Percentiles rank a stretch among this genome's conserved stretches.
Evolutionary conservation across 2,888 invertebrate species (phyloP).

Genomic region (Tachystola acroxantha): DNA sequence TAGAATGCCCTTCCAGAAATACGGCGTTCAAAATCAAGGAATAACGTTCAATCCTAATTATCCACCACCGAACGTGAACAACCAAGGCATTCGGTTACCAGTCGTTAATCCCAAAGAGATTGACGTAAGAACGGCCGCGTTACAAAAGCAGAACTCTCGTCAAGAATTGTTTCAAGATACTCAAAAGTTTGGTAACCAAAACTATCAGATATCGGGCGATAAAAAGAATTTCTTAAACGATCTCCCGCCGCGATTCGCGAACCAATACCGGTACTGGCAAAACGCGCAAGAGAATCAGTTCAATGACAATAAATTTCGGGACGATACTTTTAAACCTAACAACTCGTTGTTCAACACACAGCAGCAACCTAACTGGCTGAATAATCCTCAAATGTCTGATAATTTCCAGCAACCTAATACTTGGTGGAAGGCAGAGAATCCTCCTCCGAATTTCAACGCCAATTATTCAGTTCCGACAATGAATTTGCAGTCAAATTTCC

Average conservation of each 20-base stretch:
- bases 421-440: slow-evolving; percentile 60
- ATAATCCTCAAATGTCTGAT: slow-evolving; percentile 25
- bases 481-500: slow-evolving; percentile 46
- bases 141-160: slow-evolving; percentile 66
- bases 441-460: slow-evolving; percentile 33
- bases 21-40: slow-evolving; percentile 49
- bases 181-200: slow-evolving; percentile 50
- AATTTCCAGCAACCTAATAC: slow-evolving; percentile 35
- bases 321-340: slow-evolving; percentile 42
- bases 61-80: slow-evolving; percentile 26
- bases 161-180: slow-evolving; percentile 58
- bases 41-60: slow-evolving; percentile 50
- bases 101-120: slow-evolving; percentile 75
- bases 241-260: slow-evolving; percentile 65
- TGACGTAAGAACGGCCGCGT: slow-evolving; percentile 66
- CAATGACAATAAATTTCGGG: slow-evolving; percentile 59
- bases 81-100: slow-evolving; percentile 54
- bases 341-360: slow-evolving; percentile 27
- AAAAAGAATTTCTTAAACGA: slow-evolving; percentile 68
- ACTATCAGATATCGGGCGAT: slow-evolving; percentile 58
- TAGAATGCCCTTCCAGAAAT: slow-evolving; percentile 51
- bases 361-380: slow-evolving; percentile 33
- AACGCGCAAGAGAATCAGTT: slow-evolving; percentile 52
- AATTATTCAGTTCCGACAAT: slow-evolving; percentile 30
- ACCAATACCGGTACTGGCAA: slow-evolving; percentile 68